A percentile compares a stretch with the other conserved stretches of the same genome.
phyloP scores from a whole-genome alignment of 2,888 invertebrate species.

The Nymphalis c-album region DNA sequence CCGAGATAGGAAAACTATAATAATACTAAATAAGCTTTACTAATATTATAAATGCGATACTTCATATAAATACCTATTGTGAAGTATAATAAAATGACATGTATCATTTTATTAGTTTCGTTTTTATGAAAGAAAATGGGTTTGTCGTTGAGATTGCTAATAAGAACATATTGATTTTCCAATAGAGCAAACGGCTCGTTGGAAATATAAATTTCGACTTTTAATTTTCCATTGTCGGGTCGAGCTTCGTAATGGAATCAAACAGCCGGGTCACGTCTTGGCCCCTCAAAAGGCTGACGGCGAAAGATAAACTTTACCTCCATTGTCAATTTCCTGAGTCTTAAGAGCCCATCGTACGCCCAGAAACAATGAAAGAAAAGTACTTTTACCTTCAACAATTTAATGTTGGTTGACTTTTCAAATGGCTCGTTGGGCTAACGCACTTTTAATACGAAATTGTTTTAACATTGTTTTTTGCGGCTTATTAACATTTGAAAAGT shows the following conservation, averaged over 20 bases:
- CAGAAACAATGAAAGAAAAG: constrained; percentile 75
- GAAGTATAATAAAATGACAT: too few relatives aligned
- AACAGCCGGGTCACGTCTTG: constrained; percentile 71
- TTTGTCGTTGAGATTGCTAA: neutral
- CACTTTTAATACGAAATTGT: constrained; percentile 39
- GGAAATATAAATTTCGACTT: constrained; percentile 65
- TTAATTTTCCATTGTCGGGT: constrained; percentile 69
- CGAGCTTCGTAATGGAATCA: constrained; percentile 65
- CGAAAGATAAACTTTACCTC: constrained; percentile 78
- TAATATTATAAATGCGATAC: too few relatives aligned
- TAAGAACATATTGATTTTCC: constrained; percentile 57
- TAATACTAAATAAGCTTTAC: too few relatives aligned
- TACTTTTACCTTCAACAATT: constrained; percentile 58
- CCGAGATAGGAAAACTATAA: too few relatives aligned
- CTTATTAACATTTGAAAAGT: constrained; percentile 9
- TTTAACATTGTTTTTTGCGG: constrained; percentile 12
- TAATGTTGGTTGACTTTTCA: constrained; percentile 72
- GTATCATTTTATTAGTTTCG: too few relatives aligned
- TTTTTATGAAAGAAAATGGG: neutral
- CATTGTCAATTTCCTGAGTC: constrained; percentile 78
- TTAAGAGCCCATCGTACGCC: constrained; percentile 65
- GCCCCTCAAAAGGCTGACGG: constrained; percentile 73
- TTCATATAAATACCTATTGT: too few relatives aligned
- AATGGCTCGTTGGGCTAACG: constrained; percentile 61
- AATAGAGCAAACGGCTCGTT: constrained; percentile 62